Evolutionary conservation across 2,888 invertebrate species (phyloP).

Genomic region (Ochropleura leucogaster): DNA sequence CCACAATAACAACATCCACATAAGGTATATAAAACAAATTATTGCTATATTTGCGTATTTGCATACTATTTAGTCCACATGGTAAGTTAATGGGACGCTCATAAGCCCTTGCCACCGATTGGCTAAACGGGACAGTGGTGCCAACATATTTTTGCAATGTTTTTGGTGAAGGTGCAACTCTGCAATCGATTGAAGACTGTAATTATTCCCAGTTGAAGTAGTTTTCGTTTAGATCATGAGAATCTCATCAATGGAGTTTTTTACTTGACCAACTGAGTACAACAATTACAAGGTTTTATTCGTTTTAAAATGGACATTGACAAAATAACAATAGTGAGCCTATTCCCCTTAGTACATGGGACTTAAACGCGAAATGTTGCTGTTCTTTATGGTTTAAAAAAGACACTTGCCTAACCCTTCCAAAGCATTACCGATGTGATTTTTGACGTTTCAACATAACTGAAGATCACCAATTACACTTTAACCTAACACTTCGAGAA

Average conservation of each 20-base stretch:
- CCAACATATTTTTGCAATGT: slow-evolving; percentile 15
- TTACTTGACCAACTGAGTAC: not conserved
- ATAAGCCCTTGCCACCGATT: slow-evolving; percentile 35
- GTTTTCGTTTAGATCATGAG: not conserved
- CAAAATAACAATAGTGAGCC: not conserved
- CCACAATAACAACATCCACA: slow-evolving; percentile 40
- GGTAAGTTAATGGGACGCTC: slow-evolving; percentile 36
- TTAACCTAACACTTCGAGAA: not conserved
- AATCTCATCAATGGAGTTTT: not conserved
- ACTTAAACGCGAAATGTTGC: not conserved
- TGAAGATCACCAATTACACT: not conserved
- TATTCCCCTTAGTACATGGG: not conserved
- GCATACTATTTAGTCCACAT: slow-evolving; percentile 44
- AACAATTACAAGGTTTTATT: not conserved
- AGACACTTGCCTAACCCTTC: not conserved
- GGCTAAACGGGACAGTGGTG: slow-evolving; percentile 24
- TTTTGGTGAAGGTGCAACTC: slow-evolving; percentile 37
- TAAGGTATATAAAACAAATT: slow-evolving; percentile 48
- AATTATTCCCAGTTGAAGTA: not conserved
- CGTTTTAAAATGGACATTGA: not conserved
- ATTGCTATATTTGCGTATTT: slow-evolving; percentile 57
- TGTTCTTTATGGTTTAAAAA: not conserved
- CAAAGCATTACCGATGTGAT: not conserved
- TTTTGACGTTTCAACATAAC: not conserved
- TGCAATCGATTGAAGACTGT: slow-evolving; percentile 6